These are phyloP conservation scores for Lithodes maja DNA, from an alignment of 2,888 invertebrate species.

Conservation along the genomic window DNA sequence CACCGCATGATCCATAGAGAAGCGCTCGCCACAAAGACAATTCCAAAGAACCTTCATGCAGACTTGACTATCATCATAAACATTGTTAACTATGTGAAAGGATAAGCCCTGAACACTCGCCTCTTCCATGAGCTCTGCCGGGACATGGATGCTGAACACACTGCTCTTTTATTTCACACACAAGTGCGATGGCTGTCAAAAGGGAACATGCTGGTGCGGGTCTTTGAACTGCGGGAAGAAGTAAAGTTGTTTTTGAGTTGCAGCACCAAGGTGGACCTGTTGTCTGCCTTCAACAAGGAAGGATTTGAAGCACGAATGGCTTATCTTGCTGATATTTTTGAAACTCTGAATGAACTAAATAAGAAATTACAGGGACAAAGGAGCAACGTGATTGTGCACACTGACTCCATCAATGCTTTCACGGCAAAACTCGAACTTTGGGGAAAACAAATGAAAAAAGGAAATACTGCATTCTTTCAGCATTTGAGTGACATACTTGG, in stretches of 20 bases:
- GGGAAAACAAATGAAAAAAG: conserved; percentile 40
- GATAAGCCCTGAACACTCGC: conserved; percentile 25
- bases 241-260: conserved; percentile 15
- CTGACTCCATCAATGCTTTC: conserved; percentile 24
- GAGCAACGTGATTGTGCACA: conserved; percentile 23
- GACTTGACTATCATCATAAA: conserved; percentile 6
- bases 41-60: conserved; percentile 20
- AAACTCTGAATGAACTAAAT: conserved; percentile 8
- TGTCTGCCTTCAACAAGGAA: conserved; percentile 20
- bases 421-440: conserved; percentile 40
- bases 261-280: conserved; percentile 8
- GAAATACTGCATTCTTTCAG: conserved; percentile 28
- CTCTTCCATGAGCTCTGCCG: neutral
- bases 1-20: conserved; percentile 30
- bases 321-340: conserved; percentile 11
- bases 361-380: conserved; percentile 14
- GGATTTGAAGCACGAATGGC: neutral
- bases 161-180: conserved; percentile 24
- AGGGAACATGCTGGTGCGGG: conserved; percentile 16
- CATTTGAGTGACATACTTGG: conserved; percentile 40
- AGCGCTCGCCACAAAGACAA: neutral
- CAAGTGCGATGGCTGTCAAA: neutral
- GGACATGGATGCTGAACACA: conserved; percentile 24
- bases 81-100: conserved; percentile 13
- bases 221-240: conserved; percentile 29